These are phyloP conservation scores for Miltochrista miniata DNA, from an alignment of 2,888 invertebrate genomes.

Conservation along the genomic window DNA sequence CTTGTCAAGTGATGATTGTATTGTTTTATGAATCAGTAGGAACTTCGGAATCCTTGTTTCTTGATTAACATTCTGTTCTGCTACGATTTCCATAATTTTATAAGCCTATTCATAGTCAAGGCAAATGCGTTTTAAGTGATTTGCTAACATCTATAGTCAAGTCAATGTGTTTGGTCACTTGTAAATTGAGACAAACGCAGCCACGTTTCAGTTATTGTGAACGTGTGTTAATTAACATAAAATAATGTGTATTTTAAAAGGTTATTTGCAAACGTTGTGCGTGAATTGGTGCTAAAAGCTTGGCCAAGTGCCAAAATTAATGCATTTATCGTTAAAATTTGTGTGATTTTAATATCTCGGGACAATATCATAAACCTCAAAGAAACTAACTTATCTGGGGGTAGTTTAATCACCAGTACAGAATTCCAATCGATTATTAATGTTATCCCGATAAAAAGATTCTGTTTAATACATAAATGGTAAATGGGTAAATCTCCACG, in stretches of 20 bases:
- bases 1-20: too few relatives aligned
- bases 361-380: background rate
- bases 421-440: too few relatives aligned
- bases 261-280: slow-evolving; percentile 20
- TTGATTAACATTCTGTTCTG: background rate
- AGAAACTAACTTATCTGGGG: background rate
- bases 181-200: slow-evolving; percentile 18
- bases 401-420: too few relatives aligned
- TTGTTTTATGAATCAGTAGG: background rate
- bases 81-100: slow-evolving; percentile 7
- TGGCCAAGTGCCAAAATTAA: slow-evolving; percentile 24
- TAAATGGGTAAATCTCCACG: too few relatives aligned
- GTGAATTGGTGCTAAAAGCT: slow-evolving; percentile 20
- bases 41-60: background rate
- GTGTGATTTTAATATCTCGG: background rate
- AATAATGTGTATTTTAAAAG: slow-evolving; percentile 24
- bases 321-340: slow-evolving; percentile 7
- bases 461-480: too few relatives aligned
- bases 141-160: background rate
- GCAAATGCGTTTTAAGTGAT: too few relatives aligned
- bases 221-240: slow-evolving; percentile 3
- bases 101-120: slow-evolving; percentile 1
- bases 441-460: too few relatives aligned
- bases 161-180: slow-evolving; percentile 33
- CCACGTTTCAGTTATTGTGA: slow-evolving; percentile 23